Conservation (phyloP, 2,113 vertebrate genomes). For the Xiphophorus maculatus region DNA sequence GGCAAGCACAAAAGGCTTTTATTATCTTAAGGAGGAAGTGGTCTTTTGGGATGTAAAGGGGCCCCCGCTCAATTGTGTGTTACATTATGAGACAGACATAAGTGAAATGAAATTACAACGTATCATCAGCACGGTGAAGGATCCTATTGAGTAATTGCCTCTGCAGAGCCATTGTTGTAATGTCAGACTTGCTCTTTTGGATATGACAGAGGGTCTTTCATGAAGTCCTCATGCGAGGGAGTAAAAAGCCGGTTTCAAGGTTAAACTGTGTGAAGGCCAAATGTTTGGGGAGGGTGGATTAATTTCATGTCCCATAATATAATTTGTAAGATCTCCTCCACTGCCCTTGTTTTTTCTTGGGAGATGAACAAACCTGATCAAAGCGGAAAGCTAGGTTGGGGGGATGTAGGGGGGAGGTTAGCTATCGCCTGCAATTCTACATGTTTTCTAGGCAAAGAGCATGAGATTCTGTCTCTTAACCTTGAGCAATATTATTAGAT, state of each 20-base stretch:
- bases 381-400: constrained; percentile 36
- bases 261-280: constrained; percentile 73
- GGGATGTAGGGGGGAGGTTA: neutral
- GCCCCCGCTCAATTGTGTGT: constrained; percentile 68
- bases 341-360: constrained; percentile 67
- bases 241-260: constrained; percentile 70
- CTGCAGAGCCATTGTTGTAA: constrained; percentile 63
- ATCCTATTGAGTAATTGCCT: constrained; percentile 72
- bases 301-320: constrained; percentile 78
- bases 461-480: neutral
- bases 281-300: constrained; percentile 74
- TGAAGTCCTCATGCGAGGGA: constrained; percentile 44
- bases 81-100: constrained; percentile 73
- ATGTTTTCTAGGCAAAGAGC: constrained; percentile 53
- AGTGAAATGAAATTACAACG: constrained; percentile 78
- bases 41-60: constrained; percentile 72
- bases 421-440: constrained; percentile 54
- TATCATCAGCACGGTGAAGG: constrained; percentile 69
- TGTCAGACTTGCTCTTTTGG: constrained; percentile 60
- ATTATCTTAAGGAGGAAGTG: constrained; percentile 76
- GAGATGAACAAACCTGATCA: constrained; percentile 62
- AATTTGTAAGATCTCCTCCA: constrained; percentile 70
- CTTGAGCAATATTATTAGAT: neutral
- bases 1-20: constrained; percentile 76
- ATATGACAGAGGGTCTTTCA: constrained; percentile 35